Base-by-base conservation (phyloP, 2,113 vertebrate species). In the Elephas maximus region DNA sequence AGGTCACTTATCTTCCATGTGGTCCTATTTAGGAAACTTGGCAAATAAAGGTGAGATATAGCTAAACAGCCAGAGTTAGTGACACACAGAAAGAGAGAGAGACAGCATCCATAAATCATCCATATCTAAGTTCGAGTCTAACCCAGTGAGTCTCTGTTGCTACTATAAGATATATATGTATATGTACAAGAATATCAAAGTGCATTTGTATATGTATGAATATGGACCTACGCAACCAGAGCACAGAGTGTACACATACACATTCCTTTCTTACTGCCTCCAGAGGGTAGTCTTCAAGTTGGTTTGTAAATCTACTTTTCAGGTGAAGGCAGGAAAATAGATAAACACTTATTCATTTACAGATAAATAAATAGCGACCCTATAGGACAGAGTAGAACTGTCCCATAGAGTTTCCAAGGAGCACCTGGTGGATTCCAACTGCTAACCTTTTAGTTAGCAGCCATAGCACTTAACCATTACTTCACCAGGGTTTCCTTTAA, bases 101-200 rank as follows among this genome's bases (percentile, higher is more conserved):
- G 37, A 57, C 8, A 69, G 1, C 10, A 11, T 17, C 37, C 44
- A 60, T 7, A 88, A 51, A 67, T n/a, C 28, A 94, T 18, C 60
- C 28, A n/a, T 69, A 90, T 80, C 71, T 91, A 60, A 97, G 15
- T 57, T 88, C 37, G 69, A 12, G 21, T 93, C 15, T 76, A 73
- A 82, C 18, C 8, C 26, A 92, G 44, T 37, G 23, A 53, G 45
- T 62, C 65, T 91, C 60, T 20, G 3, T 30, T 69, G 17, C 18
- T 67, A 12, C 37, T 78, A 23, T 14, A 53, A 44, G 77, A 78
- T 8, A 33, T 10, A 6, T 24, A 45, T 5, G 63, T 21, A 53
- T 53, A 53, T 37, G 37, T 65, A 28, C 33, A 60, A 5, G 2
- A 83, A 60, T 28, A 48, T 3, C 2, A 69, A 84, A 7, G 60